Evolutionary conservation across 2,113 vertebrate species (phyloP).

Genomic region (Nothocercus julius): DNA sequence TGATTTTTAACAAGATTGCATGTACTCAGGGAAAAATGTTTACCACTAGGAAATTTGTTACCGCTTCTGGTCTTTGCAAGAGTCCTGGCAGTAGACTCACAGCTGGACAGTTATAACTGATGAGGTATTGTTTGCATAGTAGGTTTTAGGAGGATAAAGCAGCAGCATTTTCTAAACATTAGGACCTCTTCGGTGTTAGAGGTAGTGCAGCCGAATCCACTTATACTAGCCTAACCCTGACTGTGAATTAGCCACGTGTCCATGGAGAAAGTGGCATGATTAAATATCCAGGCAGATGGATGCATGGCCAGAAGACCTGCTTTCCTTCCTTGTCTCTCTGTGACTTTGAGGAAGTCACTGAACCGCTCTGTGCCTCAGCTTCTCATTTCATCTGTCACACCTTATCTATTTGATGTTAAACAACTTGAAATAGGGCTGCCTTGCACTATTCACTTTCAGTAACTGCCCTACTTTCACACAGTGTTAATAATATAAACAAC

Average conservation of each 20-base stretch:
- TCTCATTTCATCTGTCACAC: not conserved
- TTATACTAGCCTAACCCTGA: not conserved
- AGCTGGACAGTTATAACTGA: not conserved
- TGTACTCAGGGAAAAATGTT: not conserved
- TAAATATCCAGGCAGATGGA: not conserved
- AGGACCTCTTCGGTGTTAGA: not conserved
- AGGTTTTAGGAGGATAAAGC: not conserved
- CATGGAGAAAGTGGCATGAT: not conserved
- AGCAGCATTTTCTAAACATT: not conserved
- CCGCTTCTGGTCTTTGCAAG: not conserved
- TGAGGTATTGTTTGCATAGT: not conserved
- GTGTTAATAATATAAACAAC: not conserved
- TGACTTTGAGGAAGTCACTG: not conserved
- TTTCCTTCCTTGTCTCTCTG: not conserved
- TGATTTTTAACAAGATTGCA: not conserved
- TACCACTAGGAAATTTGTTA: not conserved
- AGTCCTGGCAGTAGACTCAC: not conserved
- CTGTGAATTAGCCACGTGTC: rapidly evolving
- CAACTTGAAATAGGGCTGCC: not conserved
- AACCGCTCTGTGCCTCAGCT: not conserved
- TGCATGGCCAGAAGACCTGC: not conserved
- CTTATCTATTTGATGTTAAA: not conserved
- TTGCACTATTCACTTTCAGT: not conserved
- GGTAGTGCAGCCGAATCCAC: not conserved
- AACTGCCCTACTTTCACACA: not conserved